Conservation (phyloP, 2,797 vertebrate genomes). For the Bradypodion ventrale region DNA sequence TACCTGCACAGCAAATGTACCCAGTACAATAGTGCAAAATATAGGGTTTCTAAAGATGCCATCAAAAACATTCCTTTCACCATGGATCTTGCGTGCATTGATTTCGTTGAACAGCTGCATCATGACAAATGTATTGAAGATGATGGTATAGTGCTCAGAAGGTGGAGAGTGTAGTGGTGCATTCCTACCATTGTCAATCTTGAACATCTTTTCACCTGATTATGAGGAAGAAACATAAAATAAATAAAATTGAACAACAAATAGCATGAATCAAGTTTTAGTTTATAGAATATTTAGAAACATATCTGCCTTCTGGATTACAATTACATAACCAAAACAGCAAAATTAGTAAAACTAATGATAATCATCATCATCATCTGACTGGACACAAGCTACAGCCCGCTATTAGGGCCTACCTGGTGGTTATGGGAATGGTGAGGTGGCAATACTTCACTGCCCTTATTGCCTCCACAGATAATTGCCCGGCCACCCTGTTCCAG, state of each 20-base stretch:
- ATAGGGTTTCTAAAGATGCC: slow-evolving; percentile 97
- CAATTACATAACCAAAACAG: neutral
- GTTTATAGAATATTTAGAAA: neutral
- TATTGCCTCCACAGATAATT: no score
- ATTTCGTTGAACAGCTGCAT: slow-evolving; percentile 99
- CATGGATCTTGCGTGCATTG: slow-evolving; percentile 97
- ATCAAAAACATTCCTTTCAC: slow-evolving; percentile 96
- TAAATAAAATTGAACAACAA: neutral
- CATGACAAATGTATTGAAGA: slow-evolving; percentile 99
- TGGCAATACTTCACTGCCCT: no score
- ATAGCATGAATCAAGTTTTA: neutral
- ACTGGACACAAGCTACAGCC: no score
- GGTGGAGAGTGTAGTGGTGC: slow-evolving; percentile 95
- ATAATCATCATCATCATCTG: neutral
- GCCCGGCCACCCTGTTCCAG: no score
- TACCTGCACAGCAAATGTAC: slow-evolving; percentile 95
- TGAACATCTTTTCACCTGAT: slow-evolving; percentile 92
- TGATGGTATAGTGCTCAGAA: slow-evolving; percentile 98
- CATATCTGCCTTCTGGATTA: neutral
- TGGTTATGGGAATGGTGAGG: no score
- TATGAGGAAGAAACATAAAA: slow-evolving; percentile 1
- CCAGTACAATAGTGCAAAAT: slow-evolving; percentile 96
- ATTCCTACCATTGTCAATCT: slow-evolving; percentile 94
- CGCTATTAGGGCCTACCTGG: no score
- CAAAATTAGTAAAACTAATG: neutral